Base-by-base conservation (phyloP, 2,888 invertebrate genomes). In the Lamellibrachia satsuma region DNA sequence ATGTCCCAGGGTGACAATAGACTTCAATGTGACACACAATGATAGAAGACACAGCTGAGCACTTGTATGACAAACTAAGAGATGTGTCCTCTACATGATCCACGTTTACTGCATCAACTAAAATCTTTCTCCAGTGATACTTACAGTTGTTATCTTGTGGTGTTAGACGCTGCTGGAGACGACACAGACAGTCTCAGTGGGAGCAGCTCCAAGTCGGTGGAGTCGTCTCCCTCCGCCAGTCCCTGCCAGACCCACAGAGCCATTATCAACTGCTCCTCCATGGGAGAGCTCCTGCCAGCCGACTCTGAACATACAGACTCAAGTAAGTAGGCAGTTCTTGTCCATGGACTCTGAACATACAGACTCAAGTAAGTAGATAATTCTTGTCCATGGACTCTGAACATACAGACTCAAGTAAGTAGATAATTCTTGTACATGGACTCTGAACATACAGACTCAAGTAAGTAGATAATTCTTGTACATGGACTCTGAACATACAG, bases 161-260 rank as follows among this genome's bases (percentile, higher is more conserved):
- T 55, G 52, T 52, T 27, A 52, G 91, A 91, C 15, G 52, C 91
- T n/a, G 39, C 11, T n/a, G 39, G 91, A 15, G 94, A 93, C 9
- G 95, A 96, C 94, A 96, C 96, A 6, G 96, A 97, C 94, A 95
- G 95, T 91, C 93, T 95, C 92, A 96, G 96, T 94, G 96, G 95
- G 51, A 96, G 96, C 92, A 96, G 96, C 92, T 95, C 95, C 94
- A 96, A 96, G 94, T 97, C 97, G 52, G 95, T 95, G 90, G 97
- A 97, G 93, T 96, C 96, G 0, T 97, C 97, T n/a, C 97, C 97
- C 2, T 92, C 93, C 3, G 93, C 94, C 90, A 94, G 93, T 57
- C 94, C 94, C n/a, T 93, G 92, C 91, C 92, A 92, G 52, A 55
- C 55, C 4, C 92, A 92, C 92, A 91, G 92, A 9, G 91, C 51